These are phyloP conservation scores for Leucophora obtusa DNA, from an alignment of 2,888 invertebrate genomes.

Conservation along the genomic window DNA sequence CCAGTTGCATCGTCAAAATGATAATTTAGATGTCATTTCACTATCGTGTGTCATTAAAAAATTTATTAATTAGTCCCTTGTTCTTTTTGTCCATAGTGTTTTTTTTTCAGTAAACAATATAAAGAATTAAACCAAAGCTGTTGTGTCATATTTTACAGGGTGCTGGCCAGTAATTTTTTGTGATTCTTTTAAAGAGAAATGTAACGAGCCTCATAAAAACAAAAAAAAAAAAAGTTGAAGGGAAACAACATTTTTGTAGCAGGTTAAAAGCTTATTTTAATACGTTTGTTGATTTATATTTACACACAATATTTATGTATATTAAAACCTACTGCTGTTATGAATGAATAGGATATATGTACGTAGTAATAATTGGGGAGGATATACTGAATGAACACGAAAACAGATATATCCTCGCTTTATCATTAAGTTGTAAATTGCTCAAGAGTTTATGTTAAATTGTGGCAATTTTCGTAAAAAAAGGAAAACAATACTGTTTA, in stretches of 20 bases:
- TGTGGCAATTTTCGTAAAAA: conserved; percentile 52
- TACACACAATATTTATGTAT: conserved; percentile 34
- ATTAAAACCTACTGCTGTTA: conserved; percentile 15
- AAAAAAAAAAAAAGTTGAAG: neutral
- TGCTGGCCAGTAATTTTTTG: conserved; percentile 35
- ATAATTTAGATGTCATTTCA: too few species aligned
- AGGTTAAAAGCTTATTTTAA: conserved; percentile 46
- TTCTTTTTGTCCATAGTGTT: neutral
- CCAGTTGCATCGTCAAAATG: too few species aligned
- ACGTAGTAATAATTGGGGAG: neutral
- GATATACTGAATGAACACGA: neutral
- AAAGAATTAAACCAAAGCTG: conserved; percentile 23
- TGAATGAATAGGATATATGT: neutral
- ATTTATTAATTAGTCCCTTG: too few species aligned
- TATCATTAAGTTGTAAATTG: conserved; percentile 58
- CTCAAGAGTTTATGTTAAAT: conserved; percentile 54
- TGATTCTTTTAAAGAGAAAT: neutral
- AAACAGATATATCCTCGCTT: conserved; percentile 36
- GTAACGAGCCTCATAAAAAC: neutral
- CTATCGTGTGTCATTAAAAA: too few species aligned
- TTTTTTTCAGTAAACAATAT: neutral
- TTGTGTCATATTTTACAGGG: conserved; percentile 27
- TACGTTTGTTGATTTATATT: conserved; percentile 50
- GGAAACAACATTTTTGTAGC: conserved; percentile 7
- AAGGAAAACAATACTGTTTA: conserved; percentile 47